Evolutionary conservation across 2,888 invertebrate species (phyloP).

Genomic region (Icerya purchasi): DNA sequence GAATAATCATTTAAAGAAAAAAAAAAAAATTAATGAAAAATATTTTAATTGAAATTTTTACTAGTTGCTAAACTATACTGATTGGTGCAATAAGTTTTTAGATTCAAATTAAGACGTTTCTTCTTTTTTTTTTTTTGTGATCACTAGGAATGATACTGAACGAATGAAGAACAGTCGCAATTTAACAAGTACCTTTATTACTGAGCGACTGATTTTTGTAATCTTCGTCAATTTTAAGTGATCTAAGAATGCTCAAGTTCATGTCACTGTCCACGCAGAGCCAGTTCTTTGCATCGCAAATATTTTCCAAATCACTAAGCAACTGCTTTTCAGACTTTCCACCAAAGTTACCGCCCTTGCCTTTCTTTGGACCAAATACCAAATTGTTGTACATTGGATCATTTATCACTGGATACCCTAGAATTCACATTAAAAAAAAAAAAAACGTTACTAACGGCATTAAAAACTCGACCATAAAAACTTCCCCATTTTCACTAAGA

Average conservation of each 20-base stretch:
- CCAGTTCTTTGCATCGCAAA: conserved; percentile 89
- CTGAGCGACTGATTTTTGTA: conserved; percentile 26
- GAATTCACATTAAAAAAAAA: conserved; percentile 13
- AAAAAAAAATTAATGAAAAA: too few species aligned
- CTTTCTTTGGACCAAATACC: conserved; percentile 83
- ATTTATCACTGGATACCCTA: conserved; percentile 90
- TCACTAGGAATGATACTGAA: too few species aligned
- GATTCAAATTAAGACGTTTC: too few species aligned
- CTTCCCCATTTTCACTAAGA: too few species aligned
- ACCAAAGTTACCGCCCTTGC: conserved; percentile 69
- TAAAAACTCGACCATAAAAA: too few species aligned
- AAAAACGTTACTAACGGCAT: background rate
- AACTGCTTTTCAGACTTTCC: conserved; percentile 77
- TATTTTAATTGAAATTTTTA: too few species aligned
- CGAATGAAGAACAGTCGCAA: too few species aligned
- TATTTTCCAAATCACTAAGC: conserved; percentile 67
- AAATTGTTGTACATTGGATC: conserved; percentile 92
- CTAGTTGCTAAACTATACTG: too few species aligned
- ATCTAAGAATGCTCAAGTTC: conserved; percentile 59
- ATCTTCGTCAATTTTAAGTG: conserved; percentile 45
- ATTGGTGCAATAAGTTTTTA: too few species aligned
- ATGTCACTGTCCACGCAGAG: conserved; percentile 74
- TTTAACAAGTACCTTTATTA: conserved; percentile 27
- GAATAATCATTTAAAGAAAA: too few species aligned
- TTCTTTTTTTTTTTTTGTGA: too few species aligned